phyloP scores from a whole-genome alignment of 2,113 vertebrate genomes.

The Neolamprologus fasciatus region DNA sequence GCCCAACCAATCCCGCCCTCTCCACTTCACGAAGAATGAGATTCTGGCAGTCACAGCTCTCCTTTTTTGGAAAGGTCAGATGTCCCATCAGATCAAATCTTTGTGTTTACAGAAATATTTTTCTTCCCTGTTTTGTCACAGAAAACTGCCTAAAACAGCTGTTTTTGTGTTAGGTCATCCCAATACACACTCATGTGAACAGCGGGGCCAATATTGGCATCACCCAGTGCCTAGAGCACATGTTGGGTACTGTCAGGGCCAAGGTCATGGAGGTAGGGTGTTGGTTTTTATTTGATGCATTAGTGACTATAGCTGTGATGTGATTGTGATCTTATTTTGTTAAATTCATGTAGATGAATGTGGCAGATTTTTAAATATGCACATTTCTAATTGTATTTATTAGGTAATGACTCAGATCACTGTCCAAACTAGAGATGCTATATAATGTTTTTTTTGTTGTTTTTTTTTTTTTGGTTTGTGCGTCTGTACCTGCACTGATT shows the following conservation, averaged over 20 bases:
- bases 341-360: not conserved
- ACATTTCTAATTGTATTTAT: not conserved
- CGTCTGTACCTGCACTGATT: not conserved
- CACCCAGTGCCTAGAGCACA: conserved; percentile 92
- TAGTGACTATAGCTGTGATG: not conserved
- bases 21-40: conserved; percentile 87
- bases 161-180: conserved; percentile 79
- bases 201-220: conserved; percentile 82
- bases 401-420: not conserved
- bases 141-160: not conserved
- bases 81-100: not conserved
- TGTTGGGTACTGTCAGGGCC: conserved; percentile 83
- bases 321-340: not conserved
- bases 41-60: conserved; percentile 98
- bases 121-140: not conserved
- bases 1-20: conserved; percentile 81
- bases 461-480: not conserved
- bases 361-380: not conserved
- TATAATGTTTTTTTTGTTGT: not conserved
- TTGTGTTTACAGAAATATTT: not conserved
- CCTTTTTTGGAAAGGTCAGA: conserved; percentile 90
- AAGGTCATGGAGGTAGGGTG: conserved; percentile 88
- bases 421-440: not conserved
- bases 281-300: not conserved
- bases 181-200: conserved; percentile 83